Conservation (phyloP, 2,113 vertebrate genomes). For the Aplodontia rufa region DNA sequence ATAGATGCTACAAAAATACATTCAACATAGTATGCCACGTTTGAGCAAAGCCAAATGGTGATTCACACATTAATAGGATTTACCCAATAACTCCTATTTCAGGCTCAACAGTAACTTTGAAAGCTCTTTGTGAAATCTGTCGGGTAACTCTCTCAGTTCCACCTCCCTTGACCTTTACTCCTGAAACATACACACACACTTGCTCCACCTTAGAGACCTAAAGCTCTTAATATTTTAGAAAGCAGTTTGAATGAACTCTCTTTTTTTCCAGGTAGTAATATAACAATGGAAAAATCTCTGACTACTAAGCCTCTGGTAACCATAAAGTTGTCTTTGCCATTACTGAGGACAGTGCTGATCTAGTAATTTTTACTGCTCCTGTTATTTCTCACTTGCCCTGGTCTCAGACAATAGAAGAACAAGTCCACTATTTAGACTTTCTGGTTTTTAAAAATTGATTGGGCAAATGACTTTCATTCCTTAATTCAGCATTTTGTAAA, state of each 20-base stretch:
- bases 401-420: background rate
- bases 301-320: background rate
- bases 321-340: background rate
- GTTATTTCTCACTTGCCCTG: background rate
- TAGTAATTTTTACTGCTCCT: background rate
- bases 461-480: background rate
- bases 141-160: background rate
- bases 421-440: background rate
- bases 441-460: background rate
- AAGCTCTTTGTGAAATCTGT: background rate
- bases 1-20: background rate
- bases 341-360: background rate
- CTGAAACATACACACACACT: background rate
- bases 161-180: background rate
- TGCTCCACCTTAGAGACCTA: background rate
- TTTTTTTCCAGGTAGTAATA: background rate
- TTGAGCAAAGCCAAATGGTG: background rate
- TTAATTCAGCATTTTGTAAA: background rate
- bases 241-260: background rate
- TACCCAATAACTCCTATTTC: background rate
- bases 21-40: background rate
- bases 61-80: background rate
- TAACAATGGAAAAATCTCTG: background rate
- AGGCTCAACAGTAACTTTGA: background rate
- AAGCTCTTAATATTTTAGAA: background rate